Base-by-base conservation (phyloP, 2,113 vertebrate genomes). In the Terrapene triunguis region DNA sequence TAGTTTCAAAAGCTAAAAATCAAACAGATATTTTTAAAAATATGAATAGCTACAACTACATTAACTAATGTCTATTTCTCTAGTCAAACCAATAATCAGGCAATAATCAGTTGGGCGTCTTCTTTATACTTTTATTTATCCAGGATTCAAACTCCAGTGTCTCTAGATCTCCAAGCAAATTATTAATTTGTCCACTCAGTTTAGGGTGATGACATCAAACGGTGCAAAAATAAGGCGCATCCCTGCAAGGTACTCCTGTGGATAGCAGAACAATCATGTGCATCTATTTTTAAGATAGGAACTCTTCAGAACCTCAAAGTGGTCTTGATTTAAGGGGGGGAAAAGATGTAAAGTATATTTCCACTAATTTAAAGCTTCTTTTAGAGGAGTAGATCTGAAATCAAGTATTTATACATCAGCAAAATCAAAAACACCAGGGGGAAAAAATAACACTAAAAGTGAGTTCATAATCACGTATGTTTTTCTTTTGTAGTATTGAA, bases 331-430 rank as follows among this genome's bases (percentile, higher is more conserved):
- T 62, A 89, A 80, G 87, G 92, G 32, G 12, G 44, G 5, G 62
- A 51, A 57, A 72, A 38, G 87, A 89, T 7, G 14, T 53, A 82
- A 90, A 78, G 44, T 82, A 57, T 14, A 42, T 62, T 53, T 88
- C 3, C 48, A 10, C 0, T 92, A 95, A 96, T 95, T 89, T 88
- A 57, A 94, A 94, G 62, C 21, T 96, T 94, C 89, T 94, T 55
- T 93, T 86, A 88, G 12, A 57, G 4, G 7, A 57, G 5, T 92
- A 55, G 13, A 84, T 69, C 72, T 82, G 53, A 91, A 89, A 94
- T 91, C 35, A 88, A 51, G 19, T 47, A 80, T 78, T 93, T 27
- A 47, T 27, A 5, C 24, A 90, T 10, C 72, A 44, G 35, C 16
- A n/a, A 69, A 65, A 65, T 65, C 6, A 65, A 65, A 65, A 16